A percentile compares a stretch with the other conserved stretches of the same genome.
phyloP scores from a whole-genome alignment of 2,888 invertebrate genomes.

The Philaethria dido region DNA sequence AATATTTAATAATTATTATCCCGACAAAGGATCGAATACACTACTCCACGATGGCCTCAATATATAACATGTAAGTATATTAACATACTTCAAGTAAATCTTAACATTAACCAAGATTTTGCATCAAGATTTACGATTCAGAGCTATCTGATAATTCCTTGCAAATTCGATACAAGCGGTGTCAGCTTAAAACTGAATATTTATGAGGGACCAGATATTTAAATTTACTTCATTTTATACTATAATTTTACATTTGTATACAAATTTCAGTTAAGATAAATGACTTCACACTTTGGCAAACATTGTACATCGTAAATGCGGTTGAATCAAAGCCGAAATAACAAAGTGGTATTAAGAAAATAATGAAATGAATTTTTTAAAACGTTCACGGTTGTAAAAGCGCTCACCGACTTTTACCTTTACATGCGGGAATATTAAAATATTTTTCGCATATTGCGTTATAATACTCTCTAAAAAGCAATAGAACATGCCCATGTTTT shows the following conservation, averaged over 20 bases:
- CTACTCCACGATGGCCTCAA: too few relatives aligned
- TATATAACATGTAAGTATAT: not conserved
- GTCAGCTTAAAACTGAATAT: slow-evolving; percentile 69
- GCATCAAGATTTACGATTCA: slow-evolving; percentile 62
- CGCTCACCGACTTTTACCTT: slow-evolving; percentile 9
- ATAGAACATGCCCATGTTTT: not conserved
- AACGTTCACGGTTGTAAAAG: not conserved
- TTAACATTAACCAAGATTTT: slow-evolving; percentile 40
- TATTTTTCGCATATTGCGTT: slow-evolving; percentile 14
- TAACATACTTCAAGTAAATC: not conserved
- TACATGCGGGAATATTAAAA: slow-evolving; percentile 10
- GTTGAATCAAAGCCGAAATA: not conserved
- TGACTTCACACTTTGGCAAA: slow-evolving; percentile 11
- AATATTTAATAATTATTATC: too few relatives aligned
- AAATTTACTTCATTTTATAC: slow-evolving; percentile 31
- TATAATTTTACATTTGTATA: slow-evolving; percentile 18
- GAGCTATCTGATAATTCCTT: slow-evolving; percentile 66
- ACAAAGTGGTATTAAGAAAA: not conserved
- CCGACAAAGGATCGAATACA: too few relatives aligned
- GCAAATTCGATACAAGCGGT: slow-evolving; percentile 68
- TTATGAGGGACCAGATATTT: slow-evolving; percentile 56
- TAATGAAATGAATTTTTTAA: slow-evolving; percentile 12
- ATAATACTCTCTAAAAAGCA: slow-evolving; percentile 17
- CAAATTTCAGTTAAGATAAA: slow-evolving; percentile 17
- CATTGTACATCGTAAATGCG: not conserved